These are phyloP conservation scores for Tragelaphus scriptus DNA, from an alignment of 2,113 vertebrate species.

Conservation along the genomic window DNA sequence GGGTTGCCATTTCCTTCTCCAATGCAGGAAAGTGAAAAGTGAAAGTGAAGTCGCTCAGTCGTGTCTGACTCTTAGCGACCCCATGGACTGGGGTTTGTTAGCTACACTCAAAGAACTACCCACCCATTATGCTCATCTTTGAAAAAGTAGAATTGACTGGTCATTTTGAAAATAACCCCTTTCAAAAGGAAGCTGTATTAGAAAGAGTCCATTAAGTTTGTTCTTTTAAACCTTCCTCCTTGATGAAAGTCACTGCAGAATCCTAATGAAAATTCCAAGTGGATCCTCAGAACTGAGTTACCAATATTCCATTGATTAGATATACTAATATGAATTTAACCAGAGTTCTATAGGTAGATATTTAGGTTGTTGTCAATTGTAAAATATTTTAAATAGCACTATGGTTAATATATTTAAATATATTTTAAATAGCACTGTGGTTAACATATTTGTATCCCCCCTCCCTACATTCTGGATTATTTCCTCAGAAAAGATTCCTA, in stretches of 20 bases:
- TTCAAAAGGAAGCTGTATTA: neutral
- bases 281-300: neutral
- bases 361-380: neutral
- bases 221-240: neutral
- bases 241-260: neutral
- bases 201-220: neutral
- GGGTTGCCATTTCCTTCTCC: too few species aligned
- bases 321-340: neutral
- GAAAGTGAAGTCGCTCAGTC: too few species aligned
- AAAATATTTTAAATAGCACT: neutral
- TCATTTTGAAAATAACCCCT: neutral
- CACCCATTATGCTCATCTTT: neutral
- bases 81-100: neutral
- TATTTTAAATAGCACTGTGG: neutral
- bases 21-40: too few species aligned
- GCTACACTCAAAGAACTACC: neutral
- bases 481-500: neutral
- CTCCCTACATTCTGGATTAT: neutral
- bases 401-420: neutral
- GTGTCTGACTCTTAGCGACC: too few species aligned
- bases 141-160: neutral
- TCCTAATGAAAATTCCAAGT: neutral
- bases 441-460: neutral
- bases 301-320: neutral
- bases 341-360: neutral